These are phyloP conservation scores for Thelaira solivaga DNA, from an alignment of 2,888 invertebrate genomes.

Conservation along the genomic window DNA sequence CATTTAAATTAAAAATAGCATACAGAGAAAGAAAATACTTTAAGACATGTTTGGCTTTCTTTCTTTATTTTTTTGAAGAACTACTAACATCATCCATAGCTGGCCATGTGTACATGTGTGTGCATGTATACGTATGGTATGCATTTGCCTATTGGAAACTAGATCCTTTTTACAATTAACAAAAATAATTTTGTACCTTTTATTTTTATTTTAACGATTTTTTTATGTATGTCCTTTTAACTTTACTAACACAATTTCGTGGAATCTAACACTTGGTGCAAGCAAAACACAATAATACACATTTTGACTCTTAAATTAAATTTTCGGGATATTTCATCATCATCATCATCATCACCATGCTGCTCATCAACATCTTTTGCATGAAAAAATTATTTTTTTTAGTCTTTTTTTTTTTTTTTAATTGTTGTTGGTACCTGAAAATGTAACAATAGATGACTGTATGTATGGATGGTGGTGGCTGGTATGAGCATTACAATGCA, in stretches of 20 bases:
- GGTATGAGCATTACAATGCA: neutral
- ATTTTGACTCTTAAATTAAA: slow-evolving; percentile 60
- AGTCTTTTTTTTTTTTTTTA: neutral
- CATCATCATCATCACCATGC: slow-evolving; percentile 54
- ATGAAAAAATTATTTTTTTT: slow-evolving; percentile 18
- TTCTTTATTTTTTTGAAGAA: neutral
- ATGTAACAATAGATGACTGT: slow-evolving; percentile 20
- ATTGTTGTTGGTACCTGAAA: slow-evolving; percentile 56
- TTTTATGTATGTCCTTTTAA: slow-evolving; percentile 31
- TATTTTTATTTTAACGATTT: slow-evolving; percentile 33
- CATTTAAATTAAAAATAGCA: slow-evolving; percentile 6
- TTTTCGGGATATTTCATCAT: slow-evolving; percentile 60
- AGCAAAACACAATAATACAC: slow-evolving; percentile 11
- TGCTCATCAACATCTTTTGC: slow-evolving; percentile 41
- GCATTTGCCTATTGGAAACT: slow-evolving; percentile 8
- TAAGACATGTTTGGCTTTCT: too few relatives aligned
- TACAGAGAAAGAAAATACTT: neutral
- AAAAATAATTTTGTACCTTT: slow-evolving; percentile 17
- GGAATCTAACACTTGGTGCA: slow-evolving; percentile 54
- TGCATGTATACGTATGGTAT: neutral
- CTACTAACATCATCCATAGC: slow-evolving; percentile 28
- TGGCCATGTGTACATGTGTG: neutral
- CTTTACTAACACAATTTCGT: slow-evolving; percentile 46
- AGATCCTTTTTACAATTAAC: slow-evolving; percentile 48
- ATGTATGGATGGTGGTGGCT: slow-evolving; percentile 16